These are phyloP conservation scores for Acestrorhynchus altus DNA, from an alignment of 2,797 vertebrate genomes.

Conservation along the genomic window DNA sequence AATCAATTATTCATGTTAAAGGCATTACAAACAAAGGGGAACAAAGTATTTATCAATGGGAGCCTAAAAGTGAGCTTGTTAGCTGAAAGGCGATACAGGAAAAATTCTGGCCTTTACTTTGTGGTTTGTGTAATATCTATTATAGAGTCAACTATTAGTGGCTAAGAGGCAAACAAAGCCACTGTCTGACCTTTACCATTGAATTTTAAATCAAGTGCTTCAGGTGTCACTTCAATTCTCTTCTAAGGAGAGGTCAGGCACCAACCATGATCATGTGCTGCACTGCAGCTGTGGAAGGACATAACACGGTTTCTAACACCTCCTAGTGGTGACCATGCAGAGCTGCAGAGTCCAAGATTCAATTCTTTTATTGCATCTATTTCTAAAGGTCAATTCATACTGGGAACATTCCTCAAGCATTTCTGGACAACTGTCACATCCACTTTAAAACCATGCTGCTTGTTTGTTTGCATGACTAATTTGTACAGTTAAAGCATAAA, in stretches of 20 bases:
- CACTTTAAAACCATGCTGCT: no score
- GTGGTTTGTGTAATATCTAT: slow-evolving; percentile 57
- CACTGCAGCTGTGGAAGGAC: background rate
- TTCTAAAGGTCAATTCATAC: background rate
- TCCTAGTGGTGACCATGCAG: slow-evolving; percentile 72
- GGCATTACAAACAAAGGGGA: slow-evolving; percentile 77
- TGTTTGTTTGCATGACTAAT: no score
- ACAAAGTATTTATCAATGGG: slow-evolving; percentile 81
- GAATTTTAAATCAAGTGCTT: slow-evolving; percentile 46
- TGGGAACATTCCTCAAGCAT: background rate
- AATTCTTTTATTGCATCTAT: background rate
- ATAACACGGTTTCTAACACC: slow-evolving; percentile 79
- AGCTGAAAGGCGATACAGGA: slow-evolving; percentile 77
- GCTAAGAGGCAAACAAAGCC: slow-evolving; percentile 38
- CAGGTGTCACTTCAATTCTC: slow-evolving; percentile 38
- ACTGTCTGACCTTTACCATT: slow-evolving; percentile 36
- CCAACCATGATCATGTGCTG: background rate
- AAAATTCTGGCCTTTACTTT: slow-evolving; percentile 51
- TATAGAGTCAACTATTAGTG: slow-evolving; percentile 52
- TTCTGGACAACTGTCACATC: no score
- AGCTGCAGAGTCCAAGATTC: slow-evolving; percentile 56
- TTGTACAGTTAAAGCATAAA: no score
- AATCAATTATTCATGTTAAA: slow-evolving; percentile 82
- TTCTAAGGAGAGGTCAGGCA: slow-evolving; percentile 24
- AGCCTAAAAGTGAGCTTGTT: slow-evolving; percentile 72